phyloP scores from a whole-genome alignment of 2,113 vertebrate genomes.

The Rhinolophus sinicus region DNA sequence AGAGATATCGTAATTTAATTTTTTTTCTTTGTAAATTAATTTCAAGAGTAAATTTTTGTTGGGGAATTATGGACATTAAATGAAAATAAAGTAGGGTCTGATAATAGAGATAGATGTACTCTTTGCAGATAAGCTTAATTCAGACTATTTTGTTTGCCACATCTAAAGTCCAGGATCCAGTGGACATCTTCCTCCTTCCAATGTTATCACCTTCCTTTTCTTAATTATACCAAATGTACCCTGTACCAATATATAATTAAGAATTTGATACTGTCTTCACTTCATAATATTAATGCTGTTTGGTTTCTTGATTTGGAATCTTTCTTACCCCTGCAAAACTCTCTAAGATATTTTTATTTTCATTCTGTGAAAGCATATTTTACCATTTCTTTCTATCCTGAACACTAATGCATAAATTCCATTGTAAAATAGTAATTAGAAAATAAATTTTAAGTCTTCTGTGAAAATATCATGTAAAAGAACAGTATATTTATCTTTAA shows the following conservation, averaged over 20 bases:
- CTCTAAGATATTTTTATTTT: slow-evolving; percentile 19
- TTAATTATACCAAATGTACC: background rate
- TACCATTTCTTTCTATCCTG: background rate
- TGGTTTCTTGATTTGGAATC: background rate
- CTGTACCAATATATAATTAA: background rate
- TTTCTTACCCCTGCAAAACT: background rate
- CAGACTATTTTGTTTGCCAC: background rate
- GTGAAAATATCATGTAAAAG: background rate
- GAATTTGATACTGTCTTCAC: background rate
- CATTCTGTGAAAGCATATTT: background rate
- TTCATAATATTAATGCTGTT: background rate
- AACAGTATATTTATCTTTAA: background rate
- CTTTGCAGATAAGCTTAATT: background rate
- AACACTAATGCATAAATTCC: background rate
- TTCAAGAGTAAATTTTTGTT: background rate
- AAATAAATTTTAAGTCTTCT: background rate
- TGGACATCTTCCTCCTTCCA: background rate
- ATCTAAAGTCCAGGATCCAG: background rate
- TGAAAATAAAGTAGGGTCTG: background rate
- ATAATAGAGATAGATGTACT: background rate
- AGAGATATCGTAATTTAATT: background rate
- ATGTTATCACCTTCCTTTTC: background rate
- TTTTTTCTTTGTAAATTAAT: background rate
- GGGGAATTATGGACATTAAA: background rate
- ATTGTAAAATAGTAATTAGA: background rate